phyloP scores from a whole-genome alignment of 2,797 vertebrate species.

The Lutjanus argentimaculatus region DNA sequence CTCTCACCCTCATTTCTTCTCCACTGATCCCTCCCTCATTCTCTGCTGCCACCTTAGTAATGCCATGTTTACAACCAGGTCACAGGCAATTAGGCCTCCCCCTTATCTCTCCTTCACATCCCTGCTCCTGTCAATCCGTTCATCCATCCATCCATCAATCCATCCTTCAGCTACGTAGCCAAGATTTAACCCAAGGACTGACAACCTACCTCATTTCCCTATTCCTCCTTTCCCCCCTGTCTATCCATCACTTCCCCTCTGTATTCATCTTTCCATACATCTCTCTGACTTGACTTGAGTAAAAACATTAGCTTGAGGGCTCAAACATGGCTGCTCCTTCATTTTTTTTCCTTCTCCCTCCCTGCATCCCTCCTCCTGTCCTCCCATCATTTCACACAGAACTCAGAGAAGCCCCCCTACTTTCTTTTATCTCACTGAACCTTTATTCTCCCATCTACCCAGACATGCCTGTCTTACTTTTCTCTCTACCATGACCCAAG shows the following conservation, averaged over 20 bases:
- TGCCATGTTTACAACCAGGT: slow-evolving; percentile 64
- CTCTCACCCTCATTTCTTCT: slow-evolving; percentile 33
- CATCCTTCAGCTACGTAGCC: slow-evolving; percentile 22
- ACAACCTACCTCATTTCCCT: slow-evolving; percentile 50
- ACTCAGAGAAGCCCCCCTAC: not conserved
- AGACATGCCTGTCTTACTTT: slow-evolving; percentile 1
- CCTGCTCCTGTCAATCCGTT: slow-evolving; percentile 37
- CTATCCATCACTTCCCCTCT: slow-evolving; percentile 51
- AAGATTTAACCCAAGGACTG: slow-evolving; percentile 66
- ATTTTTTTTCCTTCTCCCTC: slow-evolving; percentile 1
- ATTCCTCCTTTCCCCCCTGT: slow-evolving; percentile 4
- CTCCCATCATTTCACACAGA: slow-evolving; percentile 25
- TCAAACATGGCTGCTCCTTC: slow-evolving; percentile 32
- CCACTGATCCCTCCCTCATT: slow-evolving; percentile 47
- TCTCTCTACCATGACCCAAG: slow-evolving; percentile 8
- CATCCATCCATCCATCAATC: slow-evolving; percentile 49
- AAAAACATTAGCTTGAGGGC: slow-evolving; percentile 44
- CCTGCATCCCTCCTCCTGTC: not conserved
- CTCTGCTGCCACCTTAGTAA: slow-evolving; percentile 38
- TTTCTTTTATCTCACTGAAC: slow-evolving; percentile 23
- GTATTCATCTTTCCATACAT: slow-evolving; percentile 34
- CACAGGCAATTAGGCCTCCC: slow-evolving; percentile 68
- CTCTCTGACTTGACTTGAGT: slow-evolving; percentile 42
- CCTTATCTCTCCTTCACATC: slow-evolving; percentile 56
- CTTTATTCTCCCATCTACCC: slow-evolving; percentile 1